Evolutionary conservation across 1,140 invertebrate genomes (phyloP).

Genomic region (Pantala flavescens): DNA sequence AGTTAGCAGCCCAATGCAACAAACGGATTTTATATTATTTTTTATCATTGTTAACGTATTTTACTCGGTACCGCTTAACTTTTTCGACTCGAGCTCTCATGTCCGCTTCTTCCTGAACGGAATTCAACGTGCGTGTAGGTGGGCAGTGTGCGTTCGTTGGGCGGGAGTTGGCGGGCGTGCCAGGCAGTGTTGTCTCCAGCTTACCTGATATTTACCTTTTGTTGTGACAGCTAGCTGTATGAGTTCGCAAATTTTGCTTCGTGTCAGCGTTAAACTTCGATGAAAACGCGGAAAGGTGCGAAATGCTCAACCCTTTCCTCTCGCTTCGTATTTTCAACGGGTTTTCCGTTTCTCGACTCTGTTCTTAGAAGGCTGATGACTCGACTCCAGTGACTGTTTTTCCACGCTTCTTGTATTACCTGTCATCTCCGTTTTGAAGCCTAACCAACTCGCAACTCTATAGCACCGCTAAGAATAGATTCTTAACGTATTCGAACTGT

Average conservation of each 20-base stretch:
- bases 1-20: too few species aligned
- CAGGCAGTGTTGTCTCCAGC: neutral
- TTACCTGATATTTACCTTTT: neutral
- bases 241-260: too few species aligned
- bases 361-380: neutral
- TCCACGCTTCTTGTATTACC: neutral
- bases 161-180: constrained; percentile 3
- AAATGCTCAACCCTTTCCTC: too few species aligned
- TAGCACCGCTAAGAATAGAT: neutral
- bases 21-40: too few species aligned
- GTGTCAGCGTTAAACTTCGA: too few species aligned
- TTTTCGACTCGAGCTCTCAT: too few species aligned
- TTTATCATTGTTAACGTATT: too few species aligned
- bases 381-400: neutral
- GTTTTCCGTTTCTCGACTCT: neutral
- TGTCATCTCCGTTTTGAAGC: neutral
- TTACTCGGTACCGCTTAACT: too few species aligned
- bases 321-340: neutral
- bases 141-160: neutral
- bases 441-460: neutral
- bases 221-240: too few species aligned
- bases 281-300: too few species aligned
- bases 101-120: neutral
- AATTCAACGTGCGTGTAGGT: neutral
- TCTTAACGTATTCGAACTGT: too few species aligned